Evolutionary conservation across 2,888 invertebrate species (phyloP), one percentile per base, ranked within the genome.

Genomic region (Helleia helle): DNA sequence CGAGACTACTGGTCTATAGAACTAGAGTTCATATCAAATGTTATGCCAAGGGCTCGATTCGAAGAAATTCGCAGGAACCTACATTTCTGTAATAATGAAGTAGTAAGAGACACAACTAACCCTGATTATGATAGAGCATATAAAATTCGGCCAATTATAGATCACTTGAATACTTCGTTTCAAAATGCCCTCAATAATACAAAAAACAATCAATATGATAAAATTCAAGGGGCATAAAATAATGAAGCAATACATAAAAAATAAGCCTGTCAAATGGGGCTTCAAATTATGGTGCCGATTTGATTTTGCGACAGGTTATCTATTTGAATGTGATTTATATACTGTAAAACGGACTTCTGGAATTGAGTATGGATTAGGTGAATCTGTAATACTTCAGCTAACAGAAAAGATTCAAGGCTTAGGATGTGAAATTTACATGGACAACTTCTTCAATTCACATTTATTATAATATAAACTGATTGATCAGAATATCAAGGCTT

Each of bases 311-410:
- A 48, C 45, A 0, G 44, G 48, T 8, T 48, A 48, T 26, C 13
- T 49, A 28, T 51, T 36, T 13, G 11, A 48, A 36, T 51, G 51
- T 25, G 47, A 51, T 38, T 41, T 51, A 41, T 43, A 46, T 44
- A 47, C 47, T 3, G 47, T 45, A 1, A 49, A 47, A 25, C 11
- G 15, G 41, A 41, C 17, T 13, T 4, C 29, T 11, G 37, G 28
- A 6, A 36, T 6, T 36, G 46, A 15, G 15, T 15, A n/a, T n/a
- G n/a, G 41, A 28, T 41, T 47, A 29, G 45, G 46, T 13, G 42
- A 42, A 34, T 44, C 39, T 17, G 41, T 44, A 8, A 40, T 47
- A 1, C 29, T 49, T 0, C 1, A 41, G 6, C 40, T 44, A 1
- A 43, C 46, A 13, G n/a, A 41, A 42, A n/a, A 29, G 7, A 14